These are phyloP conservation scores for Phalacrocorax pelagicus DNA, from an alignment of 2,113 vertebrate species.

Conservation along the genomic window DNA sequence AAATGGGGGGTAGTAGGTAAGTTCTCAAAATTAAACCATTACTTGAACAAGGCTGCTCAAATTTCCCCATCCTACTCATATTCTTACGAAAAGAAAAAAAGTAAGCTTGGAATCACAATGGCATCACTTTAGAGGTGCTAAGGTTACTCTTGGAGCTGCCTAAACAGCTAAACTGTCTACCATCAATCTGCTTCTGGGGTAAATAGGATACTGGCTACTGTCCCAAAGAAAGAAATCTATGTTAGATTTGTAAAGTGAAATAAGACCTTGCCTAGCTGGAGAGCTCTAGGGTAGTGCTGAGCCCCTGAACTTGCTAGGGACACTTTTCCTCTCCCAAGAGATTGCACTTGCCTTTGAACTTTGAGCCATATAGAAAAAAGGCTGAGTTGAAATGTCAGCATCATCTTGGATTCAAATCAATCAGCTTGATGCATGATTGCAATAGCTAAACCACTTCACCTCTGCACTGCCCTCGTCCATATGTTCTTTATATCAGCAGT, in stretches of 20 bases:
- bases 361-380: slow-evolving; percentile 44
- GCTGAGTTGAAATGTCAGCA: slow-evolving; percentile 52
- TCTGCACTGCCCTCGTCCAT: slow-evolving; percentile 61
- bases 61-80: background rate
- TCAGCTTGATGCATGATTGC: slow-evolving; percentile 67
- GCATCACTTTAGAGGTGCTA: background rate
- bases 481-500: slow-evolving; percentile 69
- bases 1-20: background rate
- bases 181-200: slow-evolving; percentile 1
- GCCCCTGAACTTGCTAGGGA: slow-evolving; percentile 32
- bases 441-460: slow-evolving; percentile 59
- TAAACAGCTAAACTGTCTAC: background rate
- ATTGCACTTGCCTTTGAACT: slow-evolving; percentile 68
- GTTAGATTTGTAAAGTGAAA: slow-evolving; percentile 25
- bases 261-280: background rate
- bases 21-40: background rate
- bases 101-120: background rate
- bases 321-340: slow-evolving; percentile 47
- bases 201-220: slow-evolving; percentile 3
- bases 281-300: slow-evolving; percentile 29
- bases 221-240: slow-evolving; percentile 8
- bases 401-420: slow-evolving; percentile 72
- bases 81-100: background rate
- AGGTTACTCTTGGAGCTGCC: background rate
- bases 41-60: background rate